Conservation (phyloP, 2,888 invertebrate genomes). For the Eudasyphora cyanicolor region DNA sequence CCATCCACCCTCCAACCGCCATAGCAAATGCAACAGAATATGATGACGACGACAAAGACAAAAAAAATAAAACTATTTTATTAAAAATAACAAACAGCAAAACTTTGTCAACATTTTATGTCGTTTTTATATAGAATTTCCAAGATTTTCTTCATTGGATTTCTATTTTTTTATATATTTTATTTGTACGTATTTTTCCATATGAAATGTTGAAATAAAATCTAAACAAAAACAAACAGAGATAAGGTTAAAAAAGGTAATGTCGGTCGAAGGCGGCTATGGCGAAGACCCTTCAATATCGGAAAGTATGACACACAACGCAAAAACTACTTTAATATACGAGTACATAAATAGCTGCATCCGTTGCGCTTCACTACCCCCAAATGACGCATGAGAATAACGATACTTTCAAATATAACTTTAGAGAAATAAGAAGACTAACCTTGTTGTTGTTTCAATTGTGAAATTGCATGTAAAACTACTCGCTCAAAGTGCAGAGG, state of each 20-base stretch:
- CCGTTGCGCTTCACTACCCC: too few species aligned
- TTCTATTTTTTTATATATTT: conserved; percentile 15
- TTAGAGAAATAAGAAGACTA: too few species aligned
- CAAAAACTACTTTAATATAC: too few species aligned
- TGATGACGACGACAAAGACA: conserved; percentile 18
- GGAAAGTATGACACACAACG: too few species aligned
- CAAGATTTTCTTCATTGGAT: conserved; percentile 27
- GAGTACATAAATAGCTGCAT: too few species aligned
- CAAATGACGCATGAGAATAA: too few species aligned
- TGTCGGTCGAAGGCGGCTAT: conserved; percentile 1
- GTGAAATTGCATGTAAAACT: too few species aligned
- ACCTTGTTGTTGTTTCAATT: too few species aligned
- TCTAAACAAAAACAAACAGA: conserved; percentile 1
- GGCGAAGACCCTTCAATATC: neutral
- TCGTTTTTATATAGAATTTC: conserved; percentile 30
- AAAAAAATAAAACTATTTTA: conserved; percentile 1
- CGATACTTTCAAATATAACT: too few species aligned
- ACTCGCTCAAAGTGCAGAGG: too few species aligned
- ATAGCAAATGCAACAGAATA: conserved; percentile 13
- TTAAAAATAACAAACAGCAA: conserved; percentile 33
- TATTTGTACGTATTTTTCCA: conserved; percentile 32
- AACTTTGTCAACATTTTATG: conserved; percentile 60
- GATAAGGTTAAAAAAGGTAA: neutral
- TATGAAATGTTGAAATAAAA: conserved; percentile 35
- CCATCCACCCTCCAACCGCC: conserved; percentile 8